A percentile compares a stretch with the other conserved stretches of the same genome.
These are phyloP conservation scores for Lycocerus yunnanus DNA, from an alignment of 2,888 invertebrate genomes.

Conservation along the genomic window DNA sequence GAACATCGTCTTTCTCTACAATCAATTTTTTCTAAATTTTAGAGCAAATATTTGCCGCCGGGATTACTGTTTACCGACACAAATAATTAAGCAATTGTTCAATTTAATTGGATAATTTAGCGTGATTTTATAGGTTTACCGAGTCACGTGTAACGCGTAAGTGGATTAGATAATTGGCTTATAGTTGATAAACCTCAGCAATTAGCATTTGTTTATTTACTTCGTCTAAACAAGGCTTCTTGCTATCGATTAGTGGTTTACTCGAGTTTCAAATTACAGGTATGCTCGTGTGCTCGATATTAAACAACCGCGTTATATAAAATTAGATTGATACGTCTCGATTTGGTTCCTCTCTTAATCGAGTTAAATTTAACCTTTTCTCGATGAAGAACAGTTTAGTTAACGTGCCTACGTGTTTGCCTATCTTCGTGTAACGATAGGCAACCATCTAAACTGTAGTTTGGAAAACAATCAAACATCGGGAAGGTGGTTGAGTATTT, in stretches of 20 bases:
- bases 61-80: background rate
- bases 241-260: background rate
- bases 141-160: background rate
- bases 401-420: background rate
- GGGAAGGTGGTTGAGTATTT: background rate
- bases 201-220: background rate
- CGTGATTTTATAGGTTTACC: background rate
- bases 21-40: background rate
- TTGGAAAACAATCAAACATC: background rate
- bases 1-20: background rate
- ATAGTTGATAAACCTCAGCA: background rate
- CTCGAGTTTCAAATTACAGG: background rate
- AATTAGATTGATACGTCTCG: background rate
- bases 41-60: background rate
- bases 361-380: background rate
- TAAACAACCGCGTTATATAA: too few species aligned
- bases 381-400: background rate
- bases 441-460: background rate
- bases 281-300: background rate
- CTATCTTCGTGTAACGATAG: background rate
- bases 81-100: background rate
- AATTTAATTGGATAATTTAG: background rate
- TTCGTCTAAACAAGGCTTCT: background rate
- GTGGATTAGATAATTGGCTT: background rate
- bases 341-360: background rate